Percentiles rank a stretch among this genome's conserved stretches.
These are phyloP conservation scores for Pantherophis vulpinus DNA, from an alignment of 2,797 vertebrate species.

Conservation along the genomic window DNA sequence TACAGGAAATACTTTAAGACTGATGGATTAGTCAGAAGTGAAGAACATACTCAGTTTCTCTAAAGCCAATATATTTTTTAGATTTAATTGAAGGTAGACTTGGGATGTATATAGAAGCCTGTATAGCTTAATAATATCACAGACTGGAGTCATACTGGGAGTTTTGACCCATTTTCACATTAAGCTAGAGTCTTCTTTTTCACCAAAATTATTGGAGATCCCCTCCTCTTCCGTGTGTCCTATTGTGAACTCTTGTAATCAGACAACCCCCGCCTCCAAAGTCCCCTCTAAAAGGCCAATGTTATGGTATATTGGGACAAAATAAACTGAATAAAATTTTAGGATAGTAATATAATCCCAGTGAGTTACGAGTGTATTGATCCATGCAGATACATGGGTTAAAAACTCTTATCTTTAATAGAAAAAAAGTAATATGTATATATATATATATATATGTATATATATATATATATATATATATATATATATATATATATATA, in stretches of 20 bases:
- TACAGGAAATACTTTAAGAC: not conserved
- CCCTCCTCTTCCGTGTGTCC: not conserved
- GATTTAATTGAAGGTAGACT: not conserved
- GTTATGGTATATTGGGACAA: not conserved
- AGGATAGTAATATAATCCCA: not conserved
- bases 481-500: too few relatives aligned
- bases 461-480: too few relatives aligned
- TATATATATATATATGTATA: too few relatives aligned
- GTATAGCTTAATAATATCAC: not conserved
- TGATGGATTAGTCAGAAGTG: not conserved
- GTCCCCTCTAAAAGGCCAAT: not conserved
- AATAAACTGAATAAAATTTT: not conserved
- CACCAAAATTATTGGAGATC: not conserved
- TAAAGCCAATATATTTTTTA: not conserved
- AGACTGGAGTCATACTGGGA: not conserved
- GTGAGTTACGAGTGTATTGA: not conserved
- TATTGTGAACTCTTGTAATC: not conserved
- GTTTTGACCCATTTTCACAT: not conserved
- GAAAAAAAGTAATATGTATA: not conserved
- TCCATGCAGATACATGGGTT: not conserved
- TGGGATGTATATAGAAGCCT: not conserved
- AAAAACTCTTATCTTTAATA: not conserved
- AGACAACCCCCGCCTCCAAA: not conserved
- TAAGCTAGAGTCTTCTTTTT: not conserved
- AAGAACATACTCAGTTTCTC: not conserved